These are phyloP conservation scores for Tyrophagus putrescentiae DNA, from an alignment of 1,140 invertebrate genomes.

Conservation along the genomic window DNA sequence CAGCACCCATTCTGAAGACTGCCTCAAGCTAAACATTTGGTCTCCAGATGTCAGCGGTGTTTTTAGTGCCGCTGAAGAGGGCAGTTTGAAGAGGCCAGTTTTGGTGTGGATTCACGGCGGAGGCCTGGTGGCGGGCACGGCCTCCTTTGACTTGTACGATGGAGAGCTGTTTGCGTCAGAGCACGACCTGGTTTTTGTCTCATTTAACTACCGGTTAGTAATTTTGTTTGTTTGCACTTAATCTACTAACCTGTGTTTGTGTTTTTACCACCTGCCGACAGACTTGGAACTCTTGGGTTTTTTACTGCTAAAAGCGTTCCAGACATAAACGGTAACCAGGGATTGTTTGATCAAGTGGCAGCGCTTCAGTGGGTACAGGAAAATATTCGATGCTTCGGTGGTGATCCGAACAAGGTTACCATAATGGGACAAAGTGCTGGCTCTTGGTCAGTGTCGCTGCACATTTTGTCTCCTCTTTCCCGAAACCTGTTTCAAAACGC, in stretches of 20 bases:
- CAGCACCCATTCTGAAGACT: slow-evolving; percentile 70
- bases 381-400: slow-evolving; percentile 83
- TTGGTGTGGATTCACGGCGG: slow-evolving; percentile 95
- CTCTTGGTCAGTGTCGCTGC: slow-evolving; percentile 79
- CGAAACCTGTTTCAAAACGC: slow-evolving; percentile 61
- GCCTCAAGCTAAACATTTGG: slow-evolving; percentile 83
- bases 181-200: slow-evolving; percentile 55
- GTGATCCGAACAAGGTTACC: slow-evolving; percentile 82
- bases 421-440: slow-evolving; percentile 91
- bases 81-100: slow-evolving; percentile 43
- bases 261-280: too few relatives aligned
- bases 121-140: slow-evolving; percentile 75
- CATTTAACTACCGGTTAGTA: slow-evolving; percentile 40
- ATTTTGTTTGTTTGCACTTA: too few relatives aligned
- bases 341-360: slow-evolving; percentile 83
- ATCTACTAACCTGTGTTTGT: too few relatives aligned
- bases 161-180: slow-evolving; percentile 65
- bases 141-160: slow-evolving; percentile 74
- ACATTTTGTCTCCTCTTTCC: slow-evolving; percentile 68
- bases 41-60: slow-evolving; percentile 41
- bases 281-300: slow-evolving; percentile 82
- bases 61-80: too few relatives aligned
- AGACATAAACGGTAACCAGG: slow-evolving; percentile 74
- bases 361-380: slow-evolving; percentile 81
- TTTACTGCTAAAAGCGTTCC: slow-evolving; percentile 69